These are phyloP conservation scores for Eulemur rufifrons DNA, from an alignment of 2,113 vertebrate genomes.

Conservation along the genomic window DNA sequence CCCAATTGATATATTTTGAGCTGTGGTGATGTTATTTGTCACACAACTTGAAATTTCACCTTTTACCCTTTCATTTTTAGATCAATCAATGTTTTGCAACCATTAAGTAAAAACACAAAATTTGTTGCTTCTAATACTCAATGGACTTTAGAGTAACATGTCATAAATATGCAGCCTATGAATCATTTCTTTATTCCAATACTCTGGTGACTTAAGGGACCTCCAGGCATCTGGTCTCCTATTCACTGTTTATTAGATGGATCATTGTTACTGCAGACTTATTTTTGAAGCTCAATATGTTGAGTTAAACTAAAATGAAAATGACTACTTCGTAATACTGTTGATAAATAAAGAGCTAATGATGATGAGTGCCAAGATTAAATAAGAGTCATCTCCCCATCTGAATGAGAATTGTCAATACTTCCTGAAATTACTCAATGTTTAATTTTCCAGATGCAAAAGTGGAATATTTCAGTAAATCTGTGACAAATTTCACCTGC, in stretches of 20 bases:
- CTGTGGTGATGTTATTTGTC: not conserved
- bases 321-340: not conserved
- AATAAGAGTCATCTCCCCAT: not conserved
- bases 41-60: not conserved
- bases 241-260: not conserved
- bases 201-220: not conserved
- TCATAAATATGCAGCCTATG: not conserved
- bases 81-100: not conserved
- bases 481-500: conserved; percentile 31
- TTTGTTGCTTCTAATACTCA: not conserved
- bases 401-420: conserved; percentile 2
- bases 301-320: conserved; percentile 34
- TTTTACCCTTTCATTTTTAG: not conserved
- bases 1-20: not conserved
- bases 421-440: not conserved
- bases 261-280: not conserved
- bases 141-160: not conserved
- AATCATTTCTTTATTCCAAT: not conserved
- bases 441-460: conserved; percentile 48
- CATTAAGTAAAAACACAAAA: not conserved
- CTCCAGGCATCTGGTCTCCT: not conserved
- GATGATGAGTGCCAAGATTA: not conserved
- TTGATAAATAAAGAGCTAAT: not conserved
- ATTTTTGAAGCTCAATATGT: not conserved
- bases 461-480: conserved; percentile 1